Conservation (phyloP, 92 coral and sea anemone genomes). For the Metridium senile region DNA sequence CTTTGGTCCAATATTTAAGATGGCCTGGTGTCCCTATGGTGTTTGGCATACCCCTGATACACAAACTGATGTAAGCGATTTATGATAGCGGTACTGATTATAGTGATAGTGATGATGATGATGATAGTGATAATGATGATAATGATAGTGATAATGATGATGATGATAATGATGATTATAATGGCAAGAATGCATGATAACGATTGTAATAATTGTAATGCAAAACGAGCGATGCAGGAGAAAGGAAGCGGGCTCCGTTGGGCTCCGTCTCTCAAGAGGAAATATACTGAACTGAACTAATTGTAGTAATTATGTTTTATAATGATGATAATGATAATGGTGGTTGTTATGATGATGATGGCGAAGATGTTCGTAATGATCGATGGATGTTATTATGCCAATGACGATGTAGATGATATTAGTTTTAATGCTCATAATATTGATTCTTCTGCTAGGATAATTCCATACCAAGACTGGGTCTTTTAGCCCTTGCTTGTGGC, state of each 20-base stretch:
- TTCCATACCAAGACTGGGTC: slow-evolving; percentile 73
- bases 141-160: too few species aligned
- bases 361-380: neutral
- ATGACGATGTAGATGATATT: neutral
- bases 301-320: too few species aligned
- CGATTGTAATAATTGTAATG: too few species aligned
- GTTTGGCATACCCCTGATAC: slow-evolving; percentile 67
- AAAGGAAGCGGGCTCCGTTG: too few species aligned
- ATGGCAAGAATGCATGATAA: too few species aligned
- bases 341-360: neutral
- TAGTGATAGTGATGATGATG: neutral
- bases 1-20: slow-evolving; percentile 83
- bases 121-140: neutral
- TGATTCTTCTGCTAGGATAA: slow-evolving; percentile 35
- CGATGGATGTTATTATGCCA: neutral
- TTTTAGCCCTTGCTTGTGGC: slow-evolving; percentile 86
- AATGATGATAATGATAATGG: neutral
- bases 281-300: too few species aligned
- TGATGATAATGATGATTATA: neutral
- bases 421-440: too few species aligned
- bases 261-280: too few species aligned
- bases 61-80: slow-evolving; percentile 6
- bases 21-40: slow-evolving; percentile 93
- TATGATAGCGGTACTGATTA: neutral
- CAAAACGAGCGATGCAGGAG: too few species aligned